Base-by-base conservation (phyloP, 2,797 vertebrate species). In the Platyrinchus mystaceus region DNA sequence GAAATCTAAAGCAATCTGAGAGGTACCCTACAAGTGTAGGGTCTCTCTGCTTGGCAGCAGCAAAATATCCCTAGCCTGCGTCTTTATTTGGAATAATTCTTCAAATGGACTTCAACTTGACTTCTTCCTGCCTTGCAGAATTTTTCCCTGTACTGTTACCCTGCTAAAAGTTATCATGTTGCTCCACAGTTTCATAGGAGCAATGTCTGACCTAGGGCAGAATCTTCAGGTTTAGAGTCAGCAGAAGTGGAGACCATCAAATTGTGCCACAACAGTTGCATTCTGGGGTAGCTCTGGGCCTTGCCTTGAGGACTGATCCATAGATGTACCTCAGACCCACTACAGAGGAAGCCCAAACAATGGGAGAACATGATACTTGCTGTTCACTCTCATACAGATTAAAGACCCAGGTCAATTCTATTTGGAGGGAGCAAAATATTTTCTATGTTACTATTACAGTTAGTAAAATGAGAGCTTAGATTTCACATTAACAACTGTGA, bases 221-320 rank as follows among this genome's bases (percentile, higher is more conserved):
- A 44, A 41, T 52, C 43, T 81, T 87, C 44, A 62, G n/a, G 52
- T 90, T 90, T 30, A 43, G 22, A 69, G 37, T 49, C 3, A 5
- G 32, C 22, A 52, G 34, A 91, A 88, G 53, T 2, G 9, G 53
- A 74, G 34, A 63, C 12, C 9, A 2, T 52, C 37, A 84, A 81
- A 68, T 15, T 68, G 56, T 83, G n/a, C 68, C 70, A 34, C 79
- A 73, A 20, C 47, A 66, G 30, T 15, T 44, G 39, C 55, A 10
- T n/a, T 76, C 41, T 50, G 36, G 36, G 17, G 3, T 39, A 63
- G 30, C 0, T 0, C 16, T 6, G 1, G 58, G 43, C 50, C 30
- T 59, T 41, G n/a, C 22, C 62, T 44, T 50, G 24, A 84, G 49
- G 89, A 34, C 50, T 13, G 26, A 71, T 32, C 47, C 47, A 36